These are phyloP conservation scores for Dreissena rostriformis DNA, from an alignment of 1,140 invertebrate genomes.

Conservation along the genomic window DNA sequence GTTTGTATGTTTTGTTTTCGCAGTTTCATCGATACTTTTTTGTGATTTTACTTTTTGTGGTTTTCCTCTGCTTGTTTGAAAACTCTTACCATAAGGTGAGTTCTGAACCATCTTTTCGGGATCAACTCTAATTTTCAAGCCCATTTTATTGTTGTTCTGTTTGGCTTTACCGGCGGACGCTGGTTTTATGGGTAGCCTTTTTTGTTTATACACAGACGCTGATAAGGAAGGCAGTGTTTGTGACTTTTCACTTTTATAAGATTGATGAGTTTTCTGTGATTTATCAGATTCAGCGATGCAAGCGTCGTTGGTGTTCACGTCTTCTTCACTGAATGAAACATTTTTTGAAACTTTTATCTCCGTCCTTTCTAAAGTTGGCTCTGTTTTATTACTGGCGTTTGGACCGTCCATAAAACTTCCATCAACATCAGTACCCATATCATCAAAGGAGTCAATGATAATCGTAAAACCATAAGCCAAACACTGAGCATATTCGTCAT, in stretches of 20 bases:
- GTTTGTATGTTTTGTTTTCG: too few relatives aligned
- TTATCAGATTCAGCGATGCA: too few relatives aligned
- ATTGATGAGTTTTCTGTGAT: too few relatives aligned
- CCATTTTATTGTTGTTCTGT: conserved; percentile 26
- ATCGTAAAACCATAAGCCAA: conserved; percentile 46
- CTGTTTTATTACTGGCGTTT: neutral
- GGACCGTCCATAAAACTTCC: conserved; percentile 53
- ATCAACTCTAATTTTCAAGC: conserved; percentile 33
- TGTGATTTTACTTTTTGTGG: too few relatives aligned
- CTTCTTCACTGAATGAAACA: conserved; percentile 8
- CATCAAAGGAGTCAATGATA: conserved; percentile 34
- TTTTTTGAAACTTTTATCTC: conserved; percentile 4
- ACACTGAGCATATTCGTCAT: conserved; percentile 30
- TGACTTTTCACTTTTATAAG: too few relatives aligned
- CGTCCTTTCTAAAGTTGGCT: neutral
- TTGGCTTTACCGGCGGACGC: neutral
- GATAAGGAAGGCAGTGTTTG: too few relatives aligned
- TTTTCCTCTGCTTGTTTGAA: too few relatives aligned
- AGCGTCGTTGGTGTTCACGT: too few relatives aligned
- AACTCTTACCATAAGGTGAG: neutral
- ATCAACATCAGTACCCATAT: conserved; percentile 22
- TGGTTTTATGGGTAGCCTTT: conserved; percentile 3
- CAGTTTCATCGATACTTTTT: too few relatives aligned
- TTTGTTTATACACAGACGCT: neutral
- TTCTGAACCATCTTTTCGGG: conserved; percentile 1